Evolutionary conservation across 1,140 invertebrate genomes (phyloP).

Genomic region (Drosophila obscura): DNA sequence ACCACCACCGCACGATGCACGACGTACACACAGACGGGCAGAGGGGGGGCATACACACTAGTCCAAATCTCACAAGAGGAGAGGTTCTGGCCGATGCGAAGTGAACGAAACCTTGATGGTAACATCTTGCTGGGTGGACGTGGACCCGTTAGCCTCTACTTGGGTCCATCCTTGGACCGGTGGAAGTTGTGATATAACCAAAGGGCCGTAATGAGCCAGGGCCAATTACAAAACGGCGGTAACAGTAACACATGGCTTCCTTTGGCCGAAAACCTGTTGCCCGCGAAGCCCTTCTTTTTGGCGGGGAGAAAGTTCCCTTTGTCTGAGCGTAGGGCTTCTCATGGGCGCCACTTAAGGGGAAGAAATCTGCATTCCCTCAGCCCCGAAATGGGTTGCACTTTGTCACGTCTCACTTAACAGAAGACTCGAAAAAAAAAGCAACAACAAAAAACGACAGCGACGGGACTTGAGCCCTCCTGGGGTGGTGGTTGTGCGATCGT

Average conservation of each 20-base stretch:
- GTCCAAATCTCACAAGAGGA: constrained; percentile 28
- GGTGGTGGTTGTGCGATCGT: constrained; percentile 36
- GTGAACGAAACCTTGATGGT: constrained; percentile 2
- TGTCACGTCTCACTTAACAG: constrained; percentile 78
- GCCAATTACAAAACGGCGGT: constrained; percentile 60
- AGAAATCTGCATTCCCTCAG: constrained; percentile 28
- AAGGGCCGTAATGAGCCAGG: constrained; percentile 63
- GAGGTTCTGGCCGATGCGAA: constrained; percentile 34
- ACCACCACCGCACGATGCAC: constrained; percentile 15
- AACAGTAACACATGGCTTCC: constrained; percentile 64
- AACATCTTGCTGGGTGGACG: constrained; percentile 31
- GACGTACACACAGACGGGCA: too few species aligned
- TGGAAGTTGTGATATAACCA: constrained; percentile 71
- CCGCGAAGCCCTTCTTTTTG: constrained; percentile 59
- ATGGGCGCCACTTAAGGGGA: constrained; percentile 56
- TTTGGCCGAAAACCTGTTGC: constrained; percentile 65
- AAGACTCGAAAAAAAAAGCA: constrained; percentile 2
- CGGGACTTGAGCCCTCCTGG: constrained; percentile 2
- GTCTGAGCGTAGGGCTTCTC: constrained; percentile 55
- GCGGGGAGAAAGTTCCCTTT: constrained; percentile 63
- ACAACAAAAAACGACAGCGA: constrained; percentile 10
- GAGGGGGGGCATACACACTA: too few species aligned
- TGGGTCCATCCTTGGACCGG: constrained; percentile 58
- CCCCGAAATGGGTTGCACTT: constrained; percentile 61
- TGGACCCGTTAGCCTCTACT: constrained; percentile 56